Percentiles rank a stretch among this genome's conserved stretches.
Evolutionary conservation across 2,888 invertebrate species (phyloP).

Genomic region (Lycophotia porphyrea): DNA sequence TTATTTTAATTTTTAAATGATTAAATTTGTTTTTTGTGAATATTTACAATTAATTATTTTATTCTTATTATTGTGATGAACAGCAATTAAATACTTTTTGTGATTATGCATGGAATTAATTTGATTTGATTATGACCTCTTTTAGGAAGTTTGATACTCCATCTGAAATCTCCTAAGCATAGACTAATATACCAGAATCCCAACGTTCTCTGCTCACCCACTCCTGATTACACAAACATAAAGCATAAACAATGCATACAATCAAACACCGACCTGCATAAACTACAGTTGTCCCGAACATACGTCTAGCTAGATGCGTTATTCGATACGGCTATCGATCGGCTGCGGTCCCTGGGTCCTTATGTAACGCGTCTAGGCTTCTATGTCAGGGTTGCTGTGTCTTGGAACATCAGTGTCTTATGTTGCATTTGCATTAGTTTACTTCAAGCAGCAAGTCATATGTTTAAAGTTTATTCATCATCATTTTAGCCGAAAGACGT

Average conservation of each 20-base stretch:
- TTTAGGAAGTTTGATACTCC: no score
- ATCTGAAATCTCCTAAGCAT: background rate
- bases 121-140: no score
- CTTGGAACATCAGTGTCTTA: background rate
- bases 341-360: conserved; percentile 52
- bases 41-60: no score
- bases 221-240: background rate
- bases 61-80: no score
- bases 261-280: background rate
- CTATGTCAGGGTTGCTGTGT: conserved; percentile 57
- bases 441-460: background rate
- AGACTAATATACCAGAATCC: background rate
- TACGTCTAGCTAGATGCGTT: conserved; percentile 27
- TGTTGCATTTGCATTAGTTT: background rate
- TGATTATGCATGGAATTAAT: no score
- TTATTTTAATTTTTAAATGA: no score
- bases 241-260: background rate
- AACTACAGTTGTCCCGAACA: conserved; percentile 3
- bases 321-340: conserved; percentile 55
- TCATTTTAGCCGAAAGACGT: no score
- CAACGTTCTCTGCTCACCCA: background rate
- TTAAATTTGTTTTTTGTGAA: no score
- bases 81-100: no score
- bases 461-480: background rate
- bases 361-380: conserved; percentile 45